Conservation (phyloP, 2,797 vertebrate species). For the Tolypeutes matacus region DNA sequence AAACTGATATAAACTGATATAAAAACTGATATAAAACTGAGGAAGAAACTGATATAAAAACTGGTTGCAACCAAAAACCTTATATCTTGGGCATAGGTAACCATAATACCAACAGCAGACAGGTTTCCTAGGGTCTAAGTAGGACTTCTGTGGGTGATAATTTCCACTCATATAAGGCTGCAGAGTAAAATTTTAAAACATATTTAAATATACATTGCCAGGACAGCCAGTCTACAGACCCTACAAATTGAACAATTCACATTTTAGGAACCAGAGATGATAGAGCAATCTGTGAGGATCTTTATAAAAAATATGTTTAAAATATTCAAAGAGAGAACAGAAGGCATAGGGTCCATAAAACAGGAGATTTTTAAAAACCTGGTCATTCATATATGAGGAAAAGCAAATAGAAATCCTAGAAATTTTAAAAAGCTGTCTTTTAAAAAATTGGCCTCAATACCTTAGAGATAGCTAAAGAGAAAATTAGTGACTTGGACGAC, state of each 20-base stretch:
- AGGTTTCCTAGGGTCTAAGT: neutral
- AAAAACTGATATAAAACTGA: constrained; percentile 20
- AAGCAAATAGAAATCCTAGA: constrained; percentile 37
- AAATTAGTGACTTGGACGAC: neutral
- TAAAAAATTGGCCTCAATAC: neutral
- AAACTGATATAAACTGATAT: neutral
- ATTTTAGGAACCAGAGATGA: neutral
- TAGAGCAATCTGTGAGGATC: neutral
- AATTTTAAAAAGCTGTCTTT: neutral
- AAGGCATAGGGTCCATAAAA: neutral
- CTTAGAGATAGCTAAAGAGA: constrained; percentile 22
- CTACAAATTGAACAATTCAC: neutral
- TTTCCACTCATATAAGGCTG: neutral
- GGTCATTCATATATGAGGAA: neutral
- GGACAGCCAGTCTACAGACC: neutral
- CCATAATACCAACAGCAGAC: neutral
- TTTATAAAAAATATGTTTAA: constrained; percentile 12
- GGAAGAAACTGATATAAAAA: constrained; percentile 18
- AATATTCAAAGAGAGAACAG: neutral
- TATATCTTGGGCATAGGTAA: neutral
- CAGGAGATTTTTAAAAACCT: neutral
- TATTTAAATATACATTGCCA: neutral
- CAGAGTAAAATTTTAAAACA: neutral
- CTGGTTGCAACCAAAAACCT: neutral
- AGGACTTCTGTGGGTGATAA: neutral